These are phyloP conservation scores for Hippocampus mohnikei DNA, from an alignment of 2,113 vertebrate species.

Conservation along the genomic window DNA sequence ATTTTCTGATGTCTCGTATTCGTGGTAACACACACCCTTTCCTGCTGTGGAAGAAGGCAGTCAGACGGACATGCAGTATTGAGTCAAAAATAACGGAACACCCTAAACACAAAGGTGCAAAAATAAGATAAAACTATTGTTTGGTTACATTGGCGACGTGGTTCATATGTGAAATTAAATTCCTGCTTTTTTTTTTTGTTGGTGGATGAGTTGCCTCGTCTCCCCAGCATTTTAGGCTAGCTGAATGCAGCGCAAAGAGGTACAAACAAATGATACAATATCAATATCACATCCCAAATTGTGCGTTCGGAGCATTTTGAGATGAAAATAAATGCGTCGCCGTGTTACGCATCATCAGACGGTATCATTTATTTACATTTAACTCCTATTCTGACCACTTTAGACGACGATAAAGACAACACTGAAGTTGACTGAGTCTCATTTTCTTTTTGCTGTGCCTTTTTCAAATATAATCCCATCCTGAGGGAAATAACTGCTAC, in stretches of 20 bases:
- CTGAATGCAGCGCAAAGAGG: neutral
- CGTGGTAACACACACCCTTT: slow-evolving; percentile 20
- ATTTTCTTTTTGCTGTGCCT: neutral
- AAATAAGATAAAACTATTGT: neutral
- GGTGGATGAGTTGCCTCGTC: neutral
- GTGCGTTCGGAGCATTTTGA: neutral
- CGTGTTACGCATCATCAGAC: neutral
- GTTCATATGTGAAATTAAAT: neutral
- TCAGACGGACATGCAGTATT: slow-evolving; percentile 12
- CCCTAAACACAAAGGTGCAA: neutral
- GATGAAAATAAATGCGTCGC: neutral
- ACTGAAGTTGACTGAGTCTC: neutral
- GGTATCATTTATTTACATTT: neutral
- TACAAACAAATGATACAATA: neutral
- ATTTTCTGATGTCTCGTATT: slow-evolving; percentile 14
- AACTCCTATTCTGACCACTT: neutral
- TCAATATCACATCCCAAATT: neutral
- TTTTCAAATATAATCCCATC: neutral
- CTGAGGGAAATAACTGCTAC: neutral
- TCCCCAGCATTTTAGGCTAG: neutral
- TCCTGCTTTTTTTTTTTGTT: neutral
- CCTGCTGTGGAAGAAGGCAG: slow-evolving; percentile 26
- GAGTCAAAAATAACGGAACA: slow-evolving; percentile 19
- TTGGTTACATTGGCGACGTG: neutral
- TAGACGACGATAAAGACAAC: neutral